phyloP scores from a whole-genome alignment of 1,140 invertebrate genomes.

The Drosophila tropicalis region DNA sequence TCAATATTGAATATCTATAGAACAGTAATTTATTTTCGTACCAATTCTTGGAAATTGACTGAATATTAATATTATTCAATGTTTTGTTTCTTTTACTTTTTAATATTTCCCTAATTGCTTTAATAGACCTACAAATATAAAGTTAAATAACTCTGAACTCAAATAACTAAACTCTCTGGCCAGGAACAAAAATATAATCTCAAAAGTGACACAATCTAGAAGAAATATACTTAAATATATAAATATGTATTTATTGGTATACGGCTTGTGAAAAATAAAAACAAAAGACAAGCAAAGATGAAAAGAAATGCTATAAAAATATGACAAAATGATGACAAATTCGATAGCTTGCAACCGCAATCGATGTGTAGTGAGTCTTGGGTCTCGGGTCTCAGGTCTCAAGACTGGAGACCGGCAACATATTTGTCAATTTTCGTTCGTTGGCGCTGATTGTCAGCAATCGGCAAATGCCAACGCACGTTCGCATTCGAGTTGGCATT shows the following conservation, averaged over 20 bases:
- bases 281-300: background rate
- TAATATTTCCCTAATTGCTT: too few relatives aligned
- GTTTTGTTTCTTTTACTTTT: too few relatives aligned
- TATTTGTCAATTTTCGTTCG: slow-evolving; percentile 57
- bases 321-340: slow-evolving; percentile 69
- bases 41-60: too few relatives aligned
- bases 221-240: background rate
- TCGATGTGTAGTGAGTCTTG: slow-evolving; percentile 14
- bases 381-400: background rate
- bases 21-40: too few relatives aligned
- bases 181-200: too few relatives aligned
- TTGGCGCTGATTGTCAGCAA: slow-evolving; percentile 67
- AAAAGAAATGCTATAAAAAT: slow-evolving; percentile 18
- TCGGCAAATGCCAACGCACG: slow-evolving; percentile 71
- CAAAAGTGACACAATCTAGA: slow-evolving; percentile 16
- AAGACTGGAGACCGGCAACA: slow-evolving; percentile 16
- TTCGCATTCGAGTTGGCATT: slow-evolving; percentile 48
- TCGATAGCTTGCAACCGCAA: slow-evolving; percentile 34
- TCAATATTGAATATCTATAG: too few relatives aligned
- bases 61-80: too few relatives aligned
- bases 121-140: too few relatives aligned
- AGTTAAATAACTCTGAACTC: too few relatives aligned
- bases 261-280: too few relatives aligned
- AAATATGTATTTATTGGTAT: background rate
- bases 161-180: too few relatives aligned